These are phyloP conservation scores for Apodemus speciosus DNA, from an alignment of 2,113 vertebrate species.

Conservation along the genomic window DNA sequence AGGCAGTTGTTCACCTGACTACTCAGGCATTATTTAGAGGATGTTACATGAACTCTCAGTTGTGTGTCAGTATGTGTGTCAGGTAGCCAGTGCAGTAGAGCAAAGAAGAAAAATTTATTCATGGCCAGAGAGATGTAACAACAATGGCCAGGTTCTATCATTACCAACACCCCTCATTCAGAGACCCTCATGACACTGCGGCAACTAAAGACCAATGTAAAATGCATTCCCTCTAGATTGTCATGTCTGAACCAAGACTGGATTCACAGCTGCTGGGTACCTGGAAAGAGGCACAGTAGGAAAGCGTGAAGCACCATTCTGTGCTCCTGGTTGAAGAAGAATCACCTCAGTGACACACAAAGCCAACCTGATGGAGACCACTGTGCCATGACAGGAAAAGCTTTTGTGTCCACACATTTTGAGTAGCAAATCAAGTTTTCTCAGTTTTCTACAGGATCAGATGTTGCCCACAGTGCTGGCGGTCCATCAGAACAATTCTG, in stretches of 20 bases:
- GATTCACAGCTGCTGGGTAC: not conserved
- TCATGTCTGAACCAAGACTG: not conserved
- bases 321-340: not conserved
- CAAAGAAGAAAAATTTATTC: rapidly evolving
- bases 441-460: not conserved
- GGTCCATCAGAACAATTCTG: not conserved
- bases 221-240: rapidly evolving
- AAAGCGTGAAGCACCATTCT: no score
- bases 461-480: not conserved
- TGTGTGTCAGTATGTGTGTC: not conserved
- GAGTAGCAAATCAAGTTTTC: not conserved
- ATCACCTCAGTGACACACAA: rapidly evolving
- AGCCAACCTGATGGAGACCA: not conserved
- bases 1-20: rapidly evolving
- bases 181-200: not conserved
- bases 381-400: rapidly evolving
- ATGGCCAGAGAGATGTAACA: not conserved
- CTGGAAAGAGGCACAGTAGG: not conserved
- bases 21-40: rapidly evolving
- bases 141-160: not conserved
- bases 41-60: rapidly evolving
- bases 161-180: rapidly evolving
- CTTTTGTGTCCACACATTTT: not conserved
- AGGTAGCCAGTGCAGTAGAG: not conserved
- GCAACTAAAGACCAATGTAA: not conserved